A percentile compares a stretch with the other conserved stretches of the same genome.
These are phyloP conservation scores for Excalfactoria chinensis DNA, from an alignment of 2,113 vertebrate species.

Conservation along the genomic window DNA sequence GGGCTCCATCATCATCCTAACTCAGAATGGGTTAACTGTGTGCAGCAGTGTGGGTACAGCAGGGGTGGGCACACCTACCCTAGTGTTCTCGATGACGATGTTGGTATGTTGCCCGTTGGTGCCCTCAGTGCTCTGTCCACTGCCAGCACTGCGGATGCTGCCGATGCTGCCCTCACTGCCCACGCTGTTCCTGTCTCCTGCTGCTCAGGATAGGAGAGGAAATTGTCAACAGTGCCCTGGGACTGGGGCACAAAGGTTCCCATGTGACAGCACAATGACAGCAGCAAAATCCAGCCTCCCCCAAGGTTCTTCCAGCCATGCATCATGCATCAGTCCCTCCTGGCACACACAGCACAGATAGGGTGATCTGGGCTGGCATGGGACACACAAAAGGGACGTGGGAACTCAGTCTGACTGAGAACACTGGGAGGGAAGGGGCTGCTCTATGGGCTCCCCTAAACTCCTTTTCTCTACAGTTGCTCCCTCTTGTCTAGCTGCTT, in stretches of 20 bases:
- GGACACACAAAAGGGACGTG: background rate
- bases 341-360: background rate
- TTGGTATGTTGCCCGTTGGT: constrained; percentile 79
- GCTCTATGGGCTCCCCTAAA: background rate
- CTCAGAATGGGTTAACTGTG: background rate
- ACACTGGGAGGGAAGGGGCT: background rate
- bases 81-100: constrained; percentile 79
- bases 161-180: constrained; percentile 91
- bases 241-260: background rate
- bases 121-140: constrained; percentile 93
- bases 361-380: background rate
- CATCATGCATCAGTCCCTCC: background rate
- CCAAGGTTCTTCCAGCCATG: background rate
- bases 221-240: background rate
- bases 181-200: constrained; percentile 93
- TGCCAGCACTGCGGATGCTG: constrained; percentile 94
- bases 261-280: background rate
- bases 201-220: constrained; percentile 53
- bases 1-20: background rate
- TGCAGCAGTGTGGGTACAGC: background rate
- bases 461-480: background rate
- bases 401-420: background rate
- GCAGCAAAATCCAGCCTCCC: background rate
- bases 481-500: background rate
- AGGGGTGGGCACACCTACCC: constrained; percentile 68